These are phyloP conservation scores for Hiodon alosoides DNA, from an alignment of 2,113 vertebrate species.

Conservation along the genomic window DNA sequence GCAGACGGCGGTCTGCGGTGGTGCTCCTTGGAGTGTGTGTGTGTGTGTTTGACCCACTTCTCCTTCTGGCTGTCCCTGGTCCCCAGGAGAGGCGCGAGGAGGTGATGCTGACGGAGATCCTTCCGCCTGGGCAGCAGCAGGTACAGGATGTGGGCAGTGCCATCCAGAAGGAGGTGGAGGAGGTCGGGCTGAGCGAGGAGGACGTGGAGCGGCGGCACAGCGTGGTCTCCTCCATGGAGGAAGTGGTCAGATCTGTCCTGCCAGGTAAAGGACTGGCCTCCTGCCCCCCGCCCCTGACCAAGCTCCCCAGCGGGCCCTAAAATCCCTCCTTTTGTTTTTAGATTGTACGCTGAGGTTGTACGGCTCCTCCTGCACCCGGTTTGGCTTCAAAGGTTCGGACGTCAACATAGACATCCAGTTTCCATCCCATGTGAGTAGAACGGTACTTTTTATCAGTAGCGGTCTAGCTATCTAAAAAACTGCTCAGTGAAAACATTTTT, in stretches of 20 bases:
- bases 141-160: constrained; percentile 67
- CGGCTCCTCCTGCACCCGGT: constrained; percentile 82
- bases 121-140: constrained; percentile 70
- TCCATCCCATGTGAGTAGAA: constrained; percentile 78
- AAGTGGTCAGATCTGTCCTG: constrained; percentile 67
- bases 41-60: too few relatives aligned
- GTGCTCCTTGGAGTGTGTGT: background rate
- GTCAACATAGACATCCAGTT: constrained; percentile 88
- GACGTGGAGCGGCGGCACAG: constrained; percentile 68
- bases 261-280: constrained; percentile 61
- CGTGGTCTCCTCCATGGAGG: constrained; percentile 74
- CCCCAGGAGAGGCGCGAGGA: constrained; percentile 80
- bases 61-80: background rate
- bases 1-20: background rate
- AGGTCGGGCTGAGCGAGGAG: constrained; percentile 71
- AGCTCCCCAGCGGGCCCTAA: background rate
- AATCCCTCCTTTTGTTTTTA: constrained; percentile 45
- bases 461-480: too few relatives aligned
- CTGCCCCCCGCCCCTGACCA: background rate
- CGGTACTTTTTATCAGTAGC: constrained; percentile 16
- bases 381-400: constrained; percentile 90
- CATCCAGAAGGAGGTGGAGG: constrained; percentile 67
- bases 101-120: constrained; percentile 71
- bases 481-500: too few relatives aligned
- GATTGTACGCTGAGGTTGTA: constrained; percentile 87